Conservation (phyloP, 2,797 vertebrate genomes). For the Gambusia yucatana region DNA sequence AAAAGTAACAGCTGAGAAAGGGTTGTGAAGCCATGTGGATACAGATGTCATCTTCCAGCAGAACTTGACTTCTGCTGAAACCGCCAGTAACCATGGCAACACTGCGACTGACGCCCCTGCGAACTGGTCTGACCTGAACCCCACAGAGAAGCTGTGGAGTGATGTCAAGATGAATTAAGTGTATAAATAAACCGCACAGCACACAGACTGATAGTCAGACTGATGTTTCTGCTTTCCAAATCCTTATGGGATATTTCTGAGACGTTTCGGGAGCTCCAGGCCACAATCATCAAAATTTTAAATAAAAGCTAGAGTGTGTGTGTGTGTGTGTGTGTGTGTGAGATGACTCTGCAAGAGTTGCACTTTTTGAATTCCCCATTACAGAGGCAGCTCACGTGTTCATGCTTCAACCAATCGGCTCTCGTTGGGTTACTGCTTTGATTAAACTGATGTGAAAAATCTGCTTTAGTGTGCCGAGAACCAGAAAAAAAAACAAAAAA, state of each 20-base stretch:
- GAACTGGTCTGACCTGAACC: background rate
- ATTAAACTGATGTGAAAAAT: constrained; percentile 13
- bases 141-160: too few relatives aligned
- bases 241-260: background rate
- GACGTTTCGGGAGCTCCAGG: background rate
- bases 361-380: background rate
- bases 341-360: background rate
- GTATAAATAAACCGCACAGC: background rate
- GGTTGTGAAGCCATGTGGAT: background rate
- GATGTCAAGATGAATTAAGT: background rate
- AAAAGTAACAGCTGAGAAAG: background rate
- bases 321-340: background rate
- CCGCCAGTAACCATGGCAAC: background rate
- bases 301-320: background rate
- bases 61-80: background rate
- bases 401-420: constrained; percentile 12
- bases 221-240: background rate
- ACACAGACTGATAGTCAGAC: background rate
- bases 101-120: background rate
- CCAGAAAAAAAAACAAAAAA: constrained; percentile 15
- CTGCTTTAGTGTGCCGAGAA: constrained; percentile 12
- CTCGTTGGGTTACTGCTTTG: background rate
- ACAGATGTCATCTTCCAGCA: background rate
- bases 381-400: background rate
- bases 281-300: background rate